Conservation (phyloP, 2,797 vertebrate genomes). For the Anguilla marmorata region DNA sequence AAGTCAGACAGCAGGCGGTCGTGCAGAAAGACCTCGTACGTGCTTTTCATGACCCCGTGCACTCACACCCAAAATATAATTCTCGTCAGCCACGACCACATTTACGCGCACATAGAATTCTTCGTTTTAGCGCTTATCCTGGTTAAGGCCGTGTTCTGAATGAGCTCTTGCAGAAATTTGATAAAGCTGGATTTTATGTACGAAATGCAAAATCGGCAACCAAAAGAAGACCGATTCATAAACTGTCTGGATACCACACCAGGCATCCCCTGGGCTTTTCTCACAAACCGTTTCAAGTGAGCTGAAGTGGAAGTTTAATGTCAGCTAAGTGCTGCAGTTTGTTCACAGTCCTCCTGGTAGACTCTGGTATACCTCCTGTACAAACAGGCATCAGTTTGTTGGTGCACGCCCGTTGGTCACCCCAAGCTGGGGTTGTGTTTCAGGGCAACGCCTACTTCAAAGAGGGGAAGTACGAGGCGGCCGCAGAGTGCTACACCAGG, state of each 20-base stretch:
- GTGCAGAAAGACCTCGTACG: slow-evolving; percentile 88
- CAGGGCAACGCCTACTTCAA: slow-evolving; percentile 97
- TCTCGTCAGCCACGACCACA: no score
- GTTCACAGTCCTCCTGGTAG: background rate
- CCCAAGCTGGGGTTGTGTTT: background rate
- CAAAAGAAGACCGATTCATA: no score
- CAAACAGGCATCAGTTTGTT: background rate
- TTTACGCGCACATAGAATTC: no score
- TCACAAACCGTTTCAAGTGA: background rate
- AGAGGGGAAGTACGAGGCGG: slow-evolving; percentile 88
- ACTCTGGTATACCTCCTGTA: background rate
- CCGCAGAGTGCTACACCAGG: slow-evolving; percentile 86
- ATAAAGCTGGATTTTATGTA: no score
- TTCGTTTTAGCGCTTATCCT: no score
- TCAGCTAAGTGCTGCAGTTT: background rate
- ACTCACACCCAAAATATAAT: no score
- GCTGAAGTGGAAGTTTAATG: no score
- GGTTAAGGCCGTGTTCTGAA: no score
- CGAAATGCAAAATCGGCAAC: no score
- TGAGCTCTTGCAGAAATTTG: no score
- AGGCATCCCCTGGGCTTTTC: background rate
- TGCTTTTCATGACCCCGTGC: background rate
- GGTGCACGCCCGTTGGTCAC: background rate
- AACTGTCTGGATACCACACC: background rate
- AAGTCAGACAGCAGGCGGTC: slow-evolving; percentile 82